Evolutionary conservation across 2,113 vertebrate genomes (phyloP).

Genomic region (Colius striatus): DNA sequence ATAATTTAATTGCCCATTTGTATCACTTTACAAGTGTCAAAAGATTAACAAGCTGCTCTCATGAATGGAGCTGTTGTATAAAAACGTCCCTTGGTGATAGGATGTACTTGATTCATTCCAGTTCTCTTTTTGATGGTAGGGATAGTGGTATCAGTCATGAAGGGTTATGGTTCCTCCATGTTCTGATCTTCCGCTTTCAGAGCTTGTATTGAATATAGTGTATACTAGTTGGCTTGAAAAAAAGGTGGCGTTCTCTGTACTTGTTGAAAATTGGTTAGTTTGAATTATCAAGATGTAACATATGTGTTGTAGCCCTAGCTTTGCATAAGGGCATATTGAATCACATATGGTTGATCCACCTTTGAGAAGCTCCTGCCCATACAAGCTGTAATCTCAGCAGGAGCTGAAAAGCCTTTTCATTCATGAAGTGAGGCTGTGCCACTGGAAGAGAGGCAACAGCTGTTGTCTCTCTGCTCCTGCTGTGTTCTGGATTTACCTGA

Average conservation of each 20-base stretch:
- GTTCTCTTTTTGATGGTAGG: neutral
- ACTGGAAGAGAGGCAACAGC: constrained; percentile 1
- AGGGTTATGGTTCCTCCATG: neutral
- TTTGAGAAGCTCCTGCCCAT: neutral
- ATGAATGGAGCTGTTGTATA: neutral
- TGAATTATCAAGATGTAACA: neutral
- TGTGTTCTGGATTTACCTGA: constrained; percentile 16
- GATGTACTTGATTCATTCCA: neutral
- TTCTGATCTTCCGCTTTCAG: neutral
- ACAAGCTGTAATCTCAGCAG: constrained; percentile 26
- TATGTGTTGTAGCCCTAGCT: neutral
- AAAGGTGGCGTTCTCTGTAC: neutral
- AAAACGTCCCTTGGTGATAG: neutral
- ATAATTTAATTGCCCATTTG: neutral
- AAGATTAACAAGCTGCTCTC: neutral
- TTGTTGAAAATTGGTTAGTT: neutral
- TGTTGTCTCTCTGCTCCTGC: neutral
- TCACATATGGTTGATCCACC: neutral
- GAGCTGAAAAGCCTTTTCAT: constrained; percentile 6
- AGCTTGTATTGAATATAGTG: neutral
- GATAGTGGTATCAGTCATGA: neutral
- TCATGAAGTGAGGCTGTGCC: constrained; percentile 2
- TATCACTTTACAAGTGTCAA: neutral
- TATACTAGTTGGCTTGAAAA: neutral
- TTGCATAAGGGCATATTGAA: neutral